These are phyloP conservation scores for Amphipyra tragopoginis DNA, from an alignment of 2,888 invertebrate species.

Conservation along the genomic window DNA sequence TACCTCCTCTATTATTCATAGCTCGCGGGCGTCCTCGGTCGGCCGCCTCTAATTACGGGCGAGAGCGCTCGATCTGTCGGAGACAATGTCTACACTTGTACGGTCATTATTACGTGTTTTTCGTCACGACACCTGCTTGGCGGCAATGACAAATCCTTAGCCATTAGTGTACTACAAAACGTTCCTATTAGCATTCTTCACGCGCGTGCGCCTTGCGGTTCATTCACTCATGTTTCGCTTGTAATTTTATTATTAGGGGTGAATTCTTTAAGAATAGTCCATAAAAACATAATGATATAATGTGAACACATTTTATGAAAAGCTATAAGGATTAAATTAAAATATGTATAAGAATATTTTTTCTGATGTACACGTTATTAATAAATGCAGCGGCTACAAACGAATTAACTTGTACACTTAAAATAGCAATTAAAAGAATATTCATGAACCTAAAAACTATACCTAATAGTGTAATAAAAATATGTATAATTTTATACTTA, in stretches of 20 bases:
- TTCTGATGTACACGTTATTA: constrained; percentile 16
- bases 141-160: constrained; percentile 73
- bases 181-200: constrained; percentile 63
- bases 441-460: constrained; percentile 37
- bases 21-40: constrained; percentile 63
- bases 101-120: constrained; percentile 77
- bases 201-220: constrained; percentile 51
- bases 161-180: constrained; percentile 73
- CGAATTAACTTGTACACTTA: constrained; percentile 32
- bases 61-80: constrained; percentile 71
- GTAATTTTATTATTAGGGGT: constrained; percentile 32
- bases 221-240: constrained; percentile 44
- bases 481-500: constrained; percentile 23
- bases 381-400: constrained; percentile 40
- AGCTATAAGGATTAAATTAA: constrained; percentile 12
- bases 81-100: constrained; percentile 79
- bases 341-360: constrained; percentile 19
- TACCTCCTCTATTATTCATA: constrained; percentile 54
- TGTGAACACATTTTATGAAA: constrained; percentile 24
- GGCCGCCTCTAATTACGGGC: constrained; percentile 76
- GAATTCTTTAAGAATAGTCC: constrained; percentile 15
- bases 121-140: constrained; percentile 78
- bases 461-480: constrained; percentile 33
- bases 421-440: constrained; percentile 35
- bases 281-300: constrained; percentile 14